A percentile compares a stretch with the other conserved stretches of the same genome.
phyloP scores from a whole-genome alignment of 2,797 vertebrate genomes.

The Rallus crepitans region DNA sequence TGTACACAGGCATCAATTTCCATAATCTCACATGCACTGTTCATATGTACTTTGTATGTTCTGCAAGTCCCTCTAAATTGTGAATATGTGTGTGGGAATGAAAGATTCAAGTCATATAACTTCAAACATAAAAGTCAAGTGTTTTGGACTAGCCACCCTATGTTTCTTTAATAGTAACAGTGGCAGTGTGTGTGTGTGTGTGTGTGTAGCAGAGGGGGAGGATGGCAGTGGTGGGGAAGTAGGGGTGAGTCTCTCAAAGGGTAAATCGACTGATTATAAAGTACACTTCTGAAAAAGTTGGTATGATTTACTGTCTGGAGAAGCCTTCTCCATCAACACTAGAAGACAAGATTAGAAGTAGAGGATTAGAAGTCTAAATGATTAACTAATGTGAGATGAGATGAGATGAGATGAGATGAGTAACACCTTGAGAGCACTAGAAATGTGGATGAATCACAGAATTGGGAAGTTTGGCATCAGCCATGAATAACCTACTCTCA shows the following conservation, averaged over 20 bases:
- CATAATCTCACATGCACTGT: not conserved
- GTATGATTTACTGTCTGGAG: not conserved
- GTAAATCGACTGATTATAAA: not conserved
- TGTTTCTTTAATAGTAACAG: not conserved
- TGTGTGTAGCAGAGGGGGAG: too few species aligned
- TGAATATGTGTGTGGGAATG: not conserved
- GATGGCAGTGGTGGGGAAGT: too few species aligned
- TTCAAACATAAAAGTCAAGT: not conserved
- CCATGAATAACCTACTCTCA: not conserved
- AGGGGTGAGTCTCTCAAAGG: not conserved
- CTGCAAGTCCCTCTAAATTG: not conserved
- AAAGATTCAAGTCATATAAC: not conserved
- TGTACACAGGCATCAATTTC: not conserved
- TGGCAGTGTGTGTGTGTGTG: too few species aligned
- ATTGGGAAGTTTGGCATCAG: not conserved
- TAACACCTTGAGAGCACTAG: not conserved
- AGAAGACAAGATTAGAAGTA: not conserved
- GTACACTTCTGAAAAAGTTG: not conserved
- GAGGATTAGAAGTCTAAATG: not conserved
- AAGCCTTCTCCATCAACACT: not conserved
- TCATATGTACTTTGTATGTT: accelerated
- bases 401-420: not conserved
- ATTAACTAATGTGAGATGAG: not conserved
- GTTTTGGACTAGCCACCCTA: not conserved
- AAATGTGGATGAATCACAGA: not conserved